Base-by-base conservation (phyloP, 1,140 invertebrate genomes). In the Bombus superbus region DNA sequence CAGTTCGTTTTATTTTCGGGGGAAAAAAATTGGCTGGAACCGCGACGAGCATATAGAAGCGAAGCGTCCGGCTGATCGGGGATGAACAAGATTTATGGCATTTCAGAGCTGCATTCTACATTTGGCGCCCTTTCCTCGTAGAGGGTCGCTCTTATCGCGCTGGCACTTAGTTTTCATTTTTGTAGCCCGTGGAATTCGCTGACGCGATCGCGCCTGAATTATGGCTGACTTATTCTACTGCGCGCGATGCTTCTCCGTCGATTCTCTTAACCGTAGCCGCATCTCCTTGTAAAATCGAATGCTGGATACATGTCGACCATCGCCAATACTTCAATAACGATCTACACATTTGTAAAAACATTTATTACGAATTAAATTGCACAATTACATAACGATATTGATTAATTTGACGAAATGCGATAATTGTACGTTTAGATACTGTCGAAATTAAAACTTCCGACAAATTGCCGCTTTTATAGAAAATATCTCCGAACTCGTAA, bases 181-280 rank as follows among this genome's bases (percentile, higher is more conserved):
- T 35, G 18, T 28, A 13, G 32, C 1, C 11, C 8, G 10, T 4
- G 59, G 28, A 11, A 35, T 74, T 53, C 35, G 53, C 44, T 32
- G 53, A 25, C 47, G 32, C 44, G 35, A 2, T 15, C 13, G 13
- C 28, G n/a, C 13, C 62, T 32, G 62, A 76, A 44, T 66, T 47
- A 76, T 76, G 62, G 25, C 35, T 32, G 73, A 40, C 32, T 44
- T 66, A 32, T 77, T n/a, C 59, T 53, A 77, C 35, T 53, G 35
- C 1, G 35, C 22, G 5, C 44, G 6, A 25, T 32, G 4, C 38
- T 38, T 32, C 32, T 13, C n/a, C 28, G 13, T 66, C 25, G 15
- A 53, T 57, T 15, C 53, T 25, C 53, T 28, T 35, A 13, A 2
- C 25, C 11, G 2, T 8, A 10, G 1, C 6, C 32, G 3, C 10